Base-by-base conservation (phyloP, 2,888 invertebrate genomes). In the Brenthis ino region DNA sequence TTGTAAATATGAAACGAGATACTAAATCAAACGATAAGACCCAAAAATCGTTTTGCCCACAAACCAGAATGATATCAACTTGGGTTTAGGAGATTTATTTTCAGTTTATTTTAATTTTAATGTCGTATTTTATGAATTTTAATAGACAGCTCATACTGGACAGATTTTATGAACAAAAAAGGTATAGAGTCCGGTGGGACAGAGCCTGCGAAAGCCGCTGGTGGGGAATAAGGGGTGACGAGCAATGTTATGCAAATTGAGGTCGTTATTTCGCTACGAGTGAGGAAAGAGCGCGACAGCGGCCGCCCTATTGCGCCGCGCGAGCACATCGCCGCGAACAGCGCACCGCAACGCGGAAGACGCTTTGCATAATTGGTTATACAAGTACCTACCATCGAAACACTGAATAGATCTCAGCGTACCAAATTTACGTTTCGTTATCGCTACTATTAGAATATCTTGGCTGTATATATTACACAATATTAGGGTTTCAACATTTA, bases 231-330 rank as follows among this genome's bases (percentile, higher is more conserved):
- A 89, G 91, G 91, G 91, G 91, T 91, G 91, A 89, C 88, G 87
- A 91, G 90, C 88, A 92, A 91, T 93, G 92, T 92, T 93, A 93
- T 93, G 92, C 87, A 92, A 92, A 93, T 92, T 90, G 90, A 89
- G 91, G 92, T 92, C 91, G 91, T 93, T 91, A 93, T 93, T 91
- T 91, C 88, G 89, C 88, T 88, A 88, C 89, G 90, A 89, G 89
- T 89, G 89, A 90, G 89, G 90, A 91, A 91, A 90, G 89, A 89
- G 89, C 87, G 86, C 91, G 90, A 87, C 87, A 85, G 85, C 86
- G 84, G 82, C 82, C 83, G 84, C 86, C 84, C 85, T 79, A 82
- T 79, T 77, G 77, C 79, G 78, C 79, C 80, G 80, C 80, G 80
- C 79, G 80, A 78, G 76, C 77, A 77, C 76, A 79, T 77, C 84